Base-by-base conservation (phyloP, 2,797 vertebrate species). In the Liparis tanakae region DNA sequence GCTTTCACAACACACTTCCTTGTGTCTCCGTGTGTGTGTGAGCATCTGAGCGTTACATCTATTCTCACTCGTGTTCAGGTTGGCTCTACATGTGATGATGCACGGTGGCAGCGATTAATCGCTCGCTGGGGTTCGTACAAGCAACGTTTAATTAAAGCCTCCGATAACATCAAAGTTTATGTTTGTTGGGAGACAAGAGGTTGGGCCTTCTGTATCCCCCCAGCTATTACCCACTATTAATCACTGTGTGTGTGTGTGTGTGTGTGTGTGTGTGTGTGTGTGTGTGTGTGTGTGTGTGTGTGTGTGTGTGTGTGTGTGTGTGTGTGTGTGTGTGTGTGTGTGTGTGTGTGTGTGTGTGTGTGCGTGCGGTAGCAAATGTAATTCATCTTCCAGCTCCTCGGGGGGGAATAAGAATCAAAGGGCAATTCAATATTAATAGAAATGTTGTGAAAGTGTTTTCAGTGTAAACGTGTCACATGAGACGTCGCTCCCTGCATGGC, bases 71-170 rank as follows among this genome's bases (percentile, higher is more conserved):
- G 25, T 72, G 56, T 70, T 78, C 39, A 2, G 5, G 34, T 56
- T 59, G 72, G 34, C 70, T 76, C 36, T 65, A 34, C 30, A 63
- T 34, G 54, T 51, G 64, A 60, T 43, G n/a, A 77, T 67, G n/a
- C 44, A 69, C 44, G 53, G 22, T 85, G 85, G 73, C 85, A 85
- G 73, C 91, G 88, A 92, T 92, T 90, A 87, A 93, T 93, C 83
- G 71, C 78, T 60, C 57, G 5, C 72, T 39, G 33, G 33, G 33
- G 59, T 85, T 80, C 57, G 79, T 88, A 91, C 89, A 91, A 87
- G 86, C 67, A 68, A 56, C 77, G 69, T 83, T 90, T 90, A 88
- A 93, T 92, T 86, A 88, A 91, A 90, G 82, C 69, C 57, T 85
- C 58, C 67, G 83, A 87, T 91, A 82, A 80, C 87, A 87, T 91